Evolutionary conservation across 2,797 vertebrate species (phyloP).

Genomic region (Acipenser transmontanus): DNA sequence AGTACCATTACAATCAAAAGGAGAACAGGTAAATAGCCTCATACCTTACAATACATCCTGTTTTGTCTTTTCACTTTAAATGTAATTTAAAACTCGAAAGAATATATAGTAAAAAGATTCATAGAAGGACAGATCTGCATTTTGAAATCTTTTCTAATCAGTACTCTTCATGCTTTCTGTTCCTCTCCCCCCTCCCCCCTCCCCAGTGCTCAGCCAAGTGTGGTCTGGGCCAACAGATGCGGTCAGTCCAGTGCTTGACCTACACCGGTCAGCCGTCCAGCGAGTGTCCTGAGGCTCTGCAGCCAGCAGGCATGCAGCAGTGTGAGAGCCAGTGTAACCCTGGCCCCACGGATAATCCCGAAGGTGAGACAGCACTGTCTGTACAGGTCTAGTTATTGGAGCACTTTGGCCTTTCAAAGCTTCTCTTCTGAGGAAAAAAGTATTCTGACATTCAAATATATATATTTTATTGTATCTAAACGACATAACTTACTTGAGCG

Average conservation of each 20-base stretch:
- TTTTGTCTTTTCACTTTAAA: too few relatives aligned
- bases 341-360: conserved; percentile 75
- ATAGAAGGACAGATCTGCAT: too few relatives aligned
- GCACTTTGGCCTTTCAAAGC: neutral
- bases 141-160: neutral
- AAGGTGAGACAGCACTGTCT: conserved; percentile 63
- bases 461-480: too few relatives aligned
- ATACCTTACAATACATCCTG: too few relatives aligned
- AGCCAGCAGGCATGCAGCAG: conserved; percentile 77
- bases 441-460: too few relatives aligned
- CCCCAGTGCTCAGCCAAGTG: conserved; percentile 84
- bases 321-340: conserved; percentile 87
- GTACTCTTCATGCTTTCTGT: conserved; percentile 4
- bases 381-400: neutral
- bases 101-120: too few relatives aligned
- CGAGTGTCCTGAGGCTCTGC: conserved; percentile 76
- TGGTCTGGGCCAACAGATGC: conserved; percentile 84
- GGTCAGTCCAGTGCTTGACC: conserved; percentile 79
- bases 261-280: conserved; percentile 73
- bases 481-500: too few relatives aligned
- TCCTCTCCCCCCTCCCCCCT: neutral
- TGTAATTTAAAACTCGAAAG: too few relatives aligned
- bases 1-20: too few relatives aligned
- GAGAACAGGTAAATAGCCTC: too few relatives aligned
- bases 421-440: too few relatives aligned